Percentiles rank a stretch among this genome's conserved stretches.
phyloP scores from a whole-genome alignment of 2,113 vertebrate genomes.

The Tylochromis polylepis region DNA sequence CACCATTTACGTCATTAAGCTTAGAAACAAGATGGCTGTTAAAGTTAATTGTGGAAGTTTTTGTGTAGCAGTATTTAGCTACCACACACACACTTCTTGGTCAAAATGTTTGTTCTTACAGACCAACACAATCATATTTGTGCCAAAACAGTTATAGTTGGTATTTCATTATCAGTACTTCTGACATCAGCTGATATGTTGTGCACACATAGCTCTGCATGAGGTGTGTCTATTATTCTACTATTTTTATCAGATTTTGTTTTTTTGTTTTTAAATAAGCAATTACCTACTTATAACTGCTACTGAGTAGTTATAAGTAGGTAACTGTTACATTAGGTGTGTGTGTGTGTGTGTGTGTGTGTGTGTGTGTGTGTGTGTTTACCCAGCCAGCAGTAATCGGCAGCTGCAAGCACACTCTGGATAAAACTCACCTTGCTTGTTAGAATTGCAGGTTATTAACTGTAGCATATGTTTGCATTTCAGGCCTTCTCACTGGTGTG shows the following conservation, averaged over 20 bases:
- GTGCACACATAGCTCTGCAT: background rate
- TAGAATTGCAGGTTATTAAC: background rate
- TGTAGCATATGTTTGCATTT: background rate
- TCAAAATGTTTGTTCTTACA: background rate
- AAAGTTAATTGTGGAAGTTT: background rate
- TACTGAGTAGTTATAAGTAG: background rate
- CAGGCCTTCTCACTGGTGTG: constrained; percentile 92
- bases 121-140: background rate
- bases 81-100: background rate
- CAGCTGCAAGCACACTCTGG: background rate
- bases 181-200: background rate
- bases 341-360: background rate
- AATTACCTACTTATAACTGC: background rate
- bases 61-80: background rate
- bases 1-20: background rate
- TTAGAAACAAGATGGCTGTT: background rate
- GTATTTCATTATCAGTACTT: background rate
- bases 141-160: background rate
- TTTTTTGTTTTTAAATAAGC: background rate
- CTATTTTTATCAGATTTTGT: background rate
- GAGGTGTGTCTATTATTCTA: background rate
- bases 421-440: background rate
- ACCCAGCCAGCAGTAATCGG: background rate
- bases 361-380: background rate
- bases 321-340: background rate